Percentiles rank a stretch among this genome's conserved stretches.
Evolutionary conservation across 2,888 invertebrate genomes (phyloP).

Genomic region (Tipula confusa): DNA sequence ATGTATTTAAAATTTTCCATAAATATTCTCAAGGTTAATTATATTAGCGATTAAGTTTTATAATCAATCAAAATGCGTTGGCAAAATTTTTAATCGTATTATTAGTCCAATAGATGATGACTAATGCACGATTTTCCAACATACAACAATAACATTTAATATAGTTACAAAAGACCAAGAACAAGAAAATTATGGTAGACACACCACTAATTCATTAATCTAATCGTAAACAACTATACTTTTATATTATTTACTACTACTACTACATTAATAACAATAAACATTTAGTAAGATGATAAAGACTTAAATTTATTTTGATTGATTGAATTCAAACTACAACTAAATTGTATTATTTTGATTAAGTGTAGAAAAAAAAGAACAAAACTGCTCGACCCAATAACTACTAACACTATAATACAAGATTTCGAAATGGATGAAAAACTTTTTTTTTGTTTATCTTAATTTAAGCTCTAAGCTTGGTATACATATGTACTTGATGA

Average conservation of each 20-base stretch:
- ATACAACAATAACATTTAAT: not conserved
- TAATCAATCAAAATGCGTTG: not conserved
- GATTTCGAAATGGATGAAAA: not conserved
- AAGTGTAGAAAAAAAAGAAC: not conserved
- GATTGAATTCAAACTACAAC: conserved; percentile 12
- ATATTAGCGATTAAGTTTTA: not conserved
- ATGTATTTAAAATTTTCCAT: too few relatives aligned
- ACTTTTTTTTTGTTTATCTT: not conserved
- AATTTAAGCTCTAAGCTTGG: not conserved
- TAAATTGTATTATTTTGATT: conserved; percentile 3
- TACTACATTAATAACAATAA: conserved; percentile 14
- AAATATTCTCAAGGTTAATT: too few relatives aligned
- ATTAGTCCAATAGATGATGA: too few relatives aligned
- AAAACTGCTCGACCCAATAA: not conserved
- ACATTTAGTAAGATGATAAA: not conserved
- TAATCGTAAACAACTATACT: not conserved
- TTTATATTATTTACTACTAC: too few relatives aligned
- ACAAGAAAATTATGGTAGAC: conserved; percentile 6
- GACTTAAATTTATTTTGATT: not conserved
- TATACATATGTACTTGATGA: not conserved
- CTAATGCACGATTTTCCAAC: not conserved
- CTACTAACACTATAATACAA: too few relatives aligned
- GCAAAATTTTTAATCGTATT: not conserved
- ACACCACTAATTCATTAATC: not conserved
- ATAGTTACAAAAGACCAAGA: not conserved